Evolutionary conservation across 2,113 vertebrate genomes (phyloP), one percentile per base, ranked within the genome.

Genomic region (Hipposideros armiger): DNA sequence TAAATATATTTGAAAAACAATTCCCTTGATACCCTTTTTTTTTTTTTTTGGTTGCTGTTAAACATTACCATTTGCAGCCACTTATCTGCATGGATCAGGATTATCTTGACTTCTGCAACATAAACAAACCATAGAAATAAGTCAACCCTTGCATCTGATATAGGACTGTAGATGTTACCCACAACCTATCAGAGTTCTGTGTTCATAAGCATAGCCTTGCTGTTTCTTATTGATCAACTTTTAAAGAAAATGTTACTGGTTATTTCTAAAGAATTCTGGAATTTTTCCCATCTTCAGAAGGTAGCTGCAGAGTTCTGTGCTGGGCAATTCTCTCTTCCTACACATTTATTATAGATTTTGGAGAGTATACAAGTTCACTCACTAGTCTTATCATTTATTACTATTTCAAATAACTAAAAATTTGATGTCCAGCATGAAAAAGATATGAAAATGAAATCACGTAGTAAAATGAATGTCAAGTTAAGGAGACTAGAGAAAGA

Each of bases 361-460:
- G 74, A 56, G 32, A 90, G 5, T 32, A 28, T 36, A 54, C 20
- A 80, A 66, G 47, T 7, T 73, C 40, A 36, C 78, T 72, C 40
- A 36, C 78, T 72, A n/a, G 60, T 84, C 60, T 36, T 70, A 62
- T 10, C 62, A 32, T 58, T 85, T 78, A 77, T 58, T 81, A 47
- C 22, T 96, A 5, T 67, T 95, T 87, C 30, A 69, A 40, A 47
- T n/a, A 85, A 50, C 28, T 86, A 47, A 95, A 95, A 82, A 8
- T 67, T 60, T 56, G 24, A 74, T 81, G 2, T 70, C 73, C 42
- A 74, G 52, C 72, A 84, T 92, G 26, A 84, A 58, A 90, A 67
- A 82, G 20, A 52, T 69, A 64, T 20, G 14, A 84, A 52, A 83
- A 42, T 93, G 47, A 81, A 94, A 72, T 77, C 36, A 16, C 50